Conservation (phyloP, 2,113 vertebrate species). For the Crotophaga sulcirostris region DNA sequence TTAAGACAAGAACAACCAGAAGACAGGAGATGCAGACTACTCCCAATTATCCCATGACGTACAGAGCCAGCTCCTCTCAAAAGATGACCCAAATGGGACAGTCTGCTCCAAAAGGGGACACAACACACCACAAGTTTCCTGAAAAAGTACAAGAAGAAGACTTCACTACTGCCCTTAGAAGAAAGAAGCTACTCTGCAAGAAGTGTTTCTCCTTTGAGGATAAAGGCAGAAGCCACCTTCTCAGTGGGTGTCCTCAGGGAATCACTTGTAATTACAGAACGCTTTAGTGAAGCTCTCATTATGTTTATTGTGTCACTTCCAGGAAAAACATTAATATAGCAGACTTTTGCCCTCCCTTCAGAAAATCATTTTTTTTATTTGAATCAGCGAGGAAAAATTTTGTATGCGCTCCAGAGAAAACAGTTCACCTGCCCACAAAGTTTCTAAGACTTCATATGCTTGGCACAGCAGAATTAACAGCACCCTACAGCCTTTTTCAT, state of each 20-base stretch:
- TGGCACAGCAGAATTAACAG: constrained; percentile 48
- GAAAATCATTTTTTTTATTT: neutral
- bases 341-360: neutral
- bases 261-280: neutral
- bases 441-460: constrained; percentile 32
- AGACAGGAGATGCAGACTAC: neutral
- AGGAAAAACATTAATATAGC: neutral
- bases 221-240: constrained; percentile 12
- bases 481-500: constrained; percentile 55
- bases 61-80: neutral
- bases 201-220: neutral
- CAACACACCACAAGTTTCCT: neutral
- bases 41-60: neutral
- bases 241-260: neutral
- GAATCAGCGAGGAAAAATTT: neutral
- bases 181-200: neutral
- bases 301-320: constrained; percentile 23
- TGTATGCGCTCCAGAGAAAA: constrained; percentile 57
- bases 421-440: neutral
- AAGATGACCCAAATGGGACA: neutral
- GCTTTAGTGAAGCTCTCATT: neutral
- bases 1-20: neutral
- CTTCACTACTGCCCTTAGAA: neutral
- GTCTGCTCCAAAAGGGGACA: neutral
- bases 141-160: neutral